Evolutionary conservation across 2,113 vertebrate genomes (phyloP).

Genomic region (Picathartes gymnocephalus): DNA sequence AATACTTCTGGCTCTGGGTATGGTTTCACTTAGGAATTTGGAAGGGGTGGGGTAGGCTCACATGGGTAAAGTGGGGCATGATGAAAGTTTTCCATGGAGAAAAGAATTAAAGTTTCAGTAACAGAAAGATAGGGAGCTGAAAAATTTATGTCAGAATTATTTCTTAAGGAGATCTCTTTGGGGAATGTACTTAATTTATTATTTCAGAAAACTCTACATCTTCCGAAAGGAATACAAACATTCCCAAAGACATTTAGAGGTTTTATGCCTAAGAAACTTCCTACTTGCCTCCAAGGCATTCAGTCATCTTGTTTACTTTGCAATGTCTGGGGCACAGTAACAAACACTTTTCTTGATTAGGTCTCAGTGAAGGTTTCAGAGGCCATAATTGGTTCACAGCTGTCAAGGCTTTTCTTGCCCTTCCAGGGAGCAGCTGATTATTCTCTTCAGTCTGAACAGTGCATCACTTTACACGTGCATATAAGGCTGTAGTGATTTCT

Average conservation of each 20-base stretch:
- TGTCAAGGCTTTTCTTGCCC: conserved; percentile 37
- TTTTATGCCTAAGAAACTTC: conserved; percentile 6
- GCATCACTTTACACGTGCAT: neutral
- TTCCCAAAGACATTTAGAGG: neutral
- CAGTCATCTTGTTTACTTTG: conserved; percentile 26
- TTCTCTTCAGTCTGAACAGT: neutral
- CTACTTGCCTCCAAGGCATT: neutral
- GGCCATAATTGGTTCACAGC: conserved; percentile 39
- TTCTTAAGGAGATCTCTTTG: neutral
- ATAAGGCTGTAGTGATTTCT: no score
- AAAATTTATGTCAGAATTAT: neutral
- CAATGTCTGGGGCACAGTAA: conserved; percentile 20
- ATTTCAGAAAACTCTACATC: neutral
- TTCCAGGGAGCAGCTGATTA: conserved; percentile 43
- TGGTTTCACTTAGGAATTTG: conserved; percentile 56
- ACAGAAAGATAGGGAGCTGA: neutral
- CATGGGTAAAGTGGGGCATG: neutral
- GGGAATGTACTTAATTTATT: neutral
- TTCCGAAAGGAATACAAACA: neutral
- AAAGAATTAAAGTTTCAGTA: neutral
- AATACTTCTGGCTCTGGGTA: conserved; percentile 19
- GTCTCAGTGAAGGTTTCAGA: conserved; percentile 9
- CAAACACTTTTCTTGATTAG: conserved; percentile 43
- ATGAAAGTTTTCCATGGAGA: conserved; percentile 10
- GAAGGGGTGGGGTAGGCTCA: neutral